Evolutionary conservation across 2,888 invertebrate genomes (phyloP).

Genomic region (Cetonia aurata): DNA sequence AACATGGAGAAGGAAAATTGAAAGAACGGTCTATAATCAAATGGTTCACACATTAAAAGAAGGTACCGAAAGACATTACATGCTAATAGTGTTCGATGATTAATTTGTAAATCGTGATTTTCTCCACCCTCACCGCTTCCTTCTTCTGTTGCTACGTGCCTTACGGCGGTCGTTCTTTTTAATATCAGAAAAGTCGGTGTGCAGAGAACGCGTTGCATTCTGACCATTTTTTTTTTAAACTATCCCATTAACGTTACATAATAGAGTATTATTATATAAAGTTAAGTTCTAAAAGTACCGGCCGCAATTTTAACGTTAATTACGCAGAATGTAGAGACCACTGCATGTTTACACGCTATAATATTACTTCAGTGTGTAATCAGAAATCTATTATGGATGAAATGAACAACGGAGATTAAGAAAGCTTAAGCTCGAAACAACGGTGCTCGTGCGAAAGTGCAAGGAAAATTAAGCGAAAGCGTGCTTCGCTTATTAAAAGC

Average conservation of each 20-base stretch:
- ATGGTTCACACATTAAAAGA: constrained; percentile 25
- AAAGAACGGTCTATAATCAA: constrained; percentile 24
- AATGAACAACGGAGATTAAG: constrained; percentile 11
- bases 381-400: constrained; percentile 42
- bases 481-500: constrained; percentile 50
- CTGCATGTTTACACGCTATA: constrained; percentile 41
- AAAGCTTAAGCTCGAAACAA: constrained; percentile 24
- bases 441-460: constrained; percentile 2
- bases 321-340: constrained; percentile 32
- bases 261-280: constrained; percentile 37
- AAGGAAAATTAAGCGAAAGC: constrained; percentile 29
- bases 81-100: constrained; percentile 37
- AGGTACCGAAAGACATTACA: constrained; percentile 33
- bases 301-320: constrained; percentile 36
- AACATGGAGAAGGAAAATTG: no score
- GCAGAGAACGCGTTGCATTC: constrained; percentile 8
- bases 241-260: constrained; percentile 34
- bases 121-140: constrained; percentile 24
- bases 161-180: constrained; percentile 24
- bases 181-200: constrained; percentile 26
- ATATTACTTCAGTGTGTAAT: constrained; percentile 37
- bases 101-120: constrained; percentile 37
- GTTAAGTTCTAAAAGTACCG: constrained; percentile 23
- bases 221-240: constrained; percentile 11
- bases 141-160: constrained; percentile 13